Conservation (phyloP, 2,888 invertebrate species). For the Zele albiditarsus region DNA sequence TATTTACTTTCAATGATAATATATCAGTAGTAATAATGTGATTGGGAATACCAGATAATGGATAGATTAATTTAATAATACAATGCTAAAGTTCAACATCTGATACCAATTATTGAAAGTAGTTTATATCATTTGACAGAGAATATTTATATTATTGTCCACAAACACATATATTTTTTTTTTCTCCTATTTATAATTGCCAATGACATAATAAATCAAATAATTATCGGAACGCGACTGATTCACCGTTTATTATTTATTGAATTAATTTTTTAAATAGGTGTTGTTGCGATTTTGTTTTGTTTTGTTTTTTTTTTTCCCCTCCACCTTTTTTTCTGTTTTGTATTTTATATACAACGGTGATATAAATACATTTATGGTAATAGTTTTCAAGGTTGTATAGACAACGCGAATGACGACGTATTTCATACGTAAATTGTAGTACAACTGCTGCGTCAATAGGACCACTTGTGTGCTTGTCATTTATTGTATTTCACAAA, state of each 20-base stretch:
- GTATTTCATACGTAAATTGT: constrained; percentile 2
- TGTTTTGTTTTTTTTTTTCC: not conserved
- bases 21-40: not conserved
- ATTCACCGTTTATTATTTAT: not conserved
- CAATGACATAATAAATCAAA: not conserved
- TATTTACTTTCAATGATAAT: not conserved
- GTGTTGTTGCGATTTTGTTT: not conserved
- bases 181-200: not conserved
- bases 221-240: not conserved
- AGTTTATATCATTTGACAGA: not conserved
- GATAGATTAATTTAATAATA: not conserved
- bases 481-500: not conserved
- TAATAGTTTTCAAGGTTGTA: not conserved
- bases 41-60: not conserved
- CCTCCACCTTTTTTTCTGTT: too few species aligned
- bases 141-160: not conserved
- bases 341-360: not conserved
- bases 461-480: not conserved
- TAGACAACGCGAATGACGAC: not conserved
- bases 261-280: not conserved
- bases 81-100: not conserved
- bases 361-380: constrained; percentile 1
- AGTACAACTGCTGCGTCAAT: constrained; percentile 2
- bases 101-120: not conserved
- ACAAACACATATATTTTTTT: not conserved